Evolutionary conservation across 2,888 invertebrate genomes (phyloP).

Genomic region (Standfussiana lucernea): DNA sequence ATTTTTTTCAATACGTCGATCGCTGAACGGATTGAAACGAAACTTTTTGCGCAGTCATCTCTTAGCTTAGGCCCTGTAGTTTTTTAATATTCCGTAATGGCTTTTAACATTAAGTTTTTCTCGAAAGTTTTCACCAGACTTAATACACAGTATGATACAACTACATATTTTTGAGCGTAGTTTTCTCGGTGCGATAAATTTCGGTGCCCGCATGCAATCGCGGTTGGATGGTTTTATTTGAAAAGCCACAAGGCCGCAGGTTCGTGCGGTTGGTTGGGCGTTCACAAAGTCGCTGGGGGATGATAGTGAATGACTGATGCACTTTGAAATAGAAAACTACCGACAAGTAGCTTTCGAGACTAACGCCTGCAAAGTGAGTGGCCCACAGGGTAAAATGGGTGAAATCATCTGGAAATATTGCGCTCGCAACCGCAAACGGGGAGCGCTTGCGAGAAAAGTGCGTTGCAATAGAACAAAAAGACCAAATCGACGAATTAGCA

Average conservation of each 20-base stretch:
- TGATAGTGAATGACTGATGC: slow-evolving; percentile 5
- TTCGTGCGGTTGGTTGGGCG: slow-evolving; percentile 37
- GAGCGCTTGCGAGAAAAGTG: background rate
- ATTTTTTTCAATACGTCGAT: slow-evolving; percentile 46
- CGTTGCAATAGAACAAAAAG: background rate
- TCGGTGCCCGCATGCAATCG: slow-evolving; percentile 28
- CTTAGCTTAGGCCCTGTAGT: slow-evolving; percentile 32
- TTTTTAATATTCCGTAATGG: slow-evolving; percentile 55
- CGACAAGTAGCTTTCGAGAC: background rate
- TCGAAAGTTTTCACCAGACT: slow-evolving; percentile 4
- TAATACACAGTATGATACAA: slow-evolving; percentile 1
- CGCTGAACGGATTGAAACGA: slow-evolving; percentile 39
- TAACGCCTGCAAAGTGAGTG: no score
- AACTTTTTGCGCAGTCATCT: slow-evolving; percentile 60
- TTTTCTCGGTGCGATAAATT: slow-evolving; percentile 30
- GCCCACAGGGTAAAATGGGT: background rate
- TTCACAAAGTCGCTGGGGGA: slow-evolving; percentile 23
- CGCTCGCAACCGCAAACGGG: background rate
- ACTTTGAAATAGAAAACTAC: slow-evolving; percentile 20
- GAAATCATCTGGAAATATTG: background rate
- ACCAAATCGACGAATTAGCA: background rate
- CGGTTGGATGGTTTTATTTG: slow-evolving; percentile 25
- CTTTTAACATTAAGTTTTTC: slow-evolving; percentile 38
- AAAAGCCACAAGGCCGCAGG: slow-evolving; percentile 30
- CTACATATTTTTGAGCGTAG: slow-evolving; percentile 19